A percentile compares a stretch with the other conserved stretches of the same genome.
Conservation (phyloP, 2,797 vertebrate genomes). For the Eptatretus atami region DNA sequence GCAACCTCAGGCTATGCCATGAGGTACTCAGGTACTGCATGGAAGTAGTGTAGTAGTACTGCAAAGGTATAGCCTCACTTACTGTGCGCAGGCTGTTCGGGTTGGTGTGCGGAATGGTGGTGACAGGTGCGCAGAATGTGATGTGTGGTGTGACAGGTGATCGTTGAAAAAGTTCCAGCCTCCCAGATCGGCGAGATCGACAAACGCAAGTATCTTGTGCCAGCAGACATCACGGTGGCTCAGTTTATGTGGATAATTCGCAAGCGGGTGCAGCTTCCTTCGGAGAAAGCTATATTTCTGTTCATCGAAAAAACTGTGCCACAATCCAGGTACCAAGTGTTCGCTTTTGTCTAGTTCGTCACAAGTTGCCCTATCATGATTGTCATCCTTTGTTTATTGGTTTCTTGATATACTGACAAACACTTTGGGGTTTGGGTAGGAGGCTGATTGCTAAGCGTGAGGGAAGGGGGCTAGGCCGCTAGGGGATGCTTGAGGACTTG, state of each 20-base stretch:
- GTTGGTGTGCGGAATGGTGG: too few relatives aligned
- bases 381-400: too few relatives aligned
- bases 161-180: slow-evolving; percentile 88
- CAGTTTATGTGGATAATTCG: slow-evolving; percentile 99
- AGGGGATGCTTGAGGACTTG: too few relatives aligned
- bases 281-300: slow-evolving; percentile 95
- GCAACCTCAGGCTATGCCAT: too few relatives aligned
- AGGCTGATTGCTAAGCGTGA: too few relatives aligned
- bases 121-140: slow-evolving; percentile 6
- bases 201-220: slow-evolving; percentile 94
- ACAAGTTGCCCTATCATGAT: background rate
- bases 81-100: too few relatives aligned
- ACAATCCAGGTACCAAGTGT: slow-evolving; percentile 47
- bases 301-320: slow-evolving; percentile 96
- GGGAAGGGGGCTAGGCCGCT: too few relatives aligned
- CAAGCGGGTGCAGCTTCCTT: slow-evolving; percentile 91
- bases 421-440: too few relatives aligned
- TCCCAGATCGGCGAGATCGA: slow-evolving; percentile 94
- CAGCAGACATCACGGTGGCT: slow-evolving; percentile 88
- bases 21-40: too few relatives aligned
- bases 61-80: too few relatives aligned
- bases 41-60: too few relatives aligned
- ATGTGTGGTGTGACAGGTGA: slow-evolving; percentile 27
- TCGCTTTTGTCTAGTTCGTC: slow-evolving; percentile 8
- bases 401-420: too few relatives aligned